These are phyloP conservation scores for Cricetomys ansorgei DNA, from an alignment of 2,113 vertebrate species.

Conservation along the genomic window DNA sequence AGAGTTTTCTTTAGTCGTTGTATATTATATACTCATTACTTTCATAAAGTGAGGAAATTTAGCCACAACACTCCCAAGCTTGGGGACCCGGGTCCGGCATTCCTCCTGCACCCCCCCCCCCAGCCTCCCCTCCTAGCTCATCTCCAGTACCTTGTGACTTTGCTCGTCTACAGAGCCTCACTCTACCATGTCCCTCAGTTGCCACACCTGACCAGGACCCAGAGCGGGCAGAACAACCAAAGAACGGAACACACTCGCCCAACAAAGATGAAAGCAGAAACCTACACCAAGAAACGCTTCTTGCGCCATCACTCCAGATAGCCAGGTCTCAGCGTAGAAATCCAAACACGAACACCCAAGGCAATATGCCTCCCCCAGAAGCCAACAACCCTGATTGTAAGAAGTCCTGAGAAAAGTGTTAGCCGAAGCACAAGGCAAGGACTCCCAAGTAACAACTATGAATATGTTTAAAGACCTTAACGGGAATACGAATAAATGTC, in stretches of 20 bases:
- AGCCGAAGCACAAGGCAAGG: neutral
- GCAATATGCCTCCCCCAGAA: neutral
- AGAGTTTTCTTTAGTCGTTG: conserved; percentile 15
- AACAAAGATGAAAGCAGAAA: neutral
- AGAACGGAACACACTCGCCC: neutral
- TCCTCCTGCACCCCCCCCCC: no score
- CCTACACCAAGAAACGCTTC: neutral
- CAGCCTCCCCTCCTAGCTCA: neutral
- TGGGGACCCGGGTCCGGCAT: neutral
- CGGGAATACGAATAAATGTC: neutral
- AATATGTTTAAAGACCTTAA: neutral
- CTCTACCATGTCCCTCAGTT: neutral
- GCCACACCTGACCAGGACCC: neutral
- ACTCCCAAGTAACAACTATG: neutral
- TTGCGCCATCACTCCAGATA: neutral
- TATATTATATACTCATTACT: neutral
- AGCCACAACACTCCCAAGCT: neutral
- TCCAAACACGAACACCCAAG: neutral
- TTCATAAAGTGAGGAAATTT: conserved; percentile 21
- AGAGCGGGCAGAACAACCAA: no score
- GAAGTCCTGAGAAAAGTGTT: neutral
- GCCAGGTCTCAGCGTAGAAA: neutral
- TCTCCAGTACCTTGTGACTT: neutral
- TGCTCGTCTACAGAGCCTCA: neutral
- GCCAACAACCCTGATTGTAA: no score